Conservation (phyloP, 2,888 invertebrate genomes). For the Cheiracanthium punctorium region DNA sequence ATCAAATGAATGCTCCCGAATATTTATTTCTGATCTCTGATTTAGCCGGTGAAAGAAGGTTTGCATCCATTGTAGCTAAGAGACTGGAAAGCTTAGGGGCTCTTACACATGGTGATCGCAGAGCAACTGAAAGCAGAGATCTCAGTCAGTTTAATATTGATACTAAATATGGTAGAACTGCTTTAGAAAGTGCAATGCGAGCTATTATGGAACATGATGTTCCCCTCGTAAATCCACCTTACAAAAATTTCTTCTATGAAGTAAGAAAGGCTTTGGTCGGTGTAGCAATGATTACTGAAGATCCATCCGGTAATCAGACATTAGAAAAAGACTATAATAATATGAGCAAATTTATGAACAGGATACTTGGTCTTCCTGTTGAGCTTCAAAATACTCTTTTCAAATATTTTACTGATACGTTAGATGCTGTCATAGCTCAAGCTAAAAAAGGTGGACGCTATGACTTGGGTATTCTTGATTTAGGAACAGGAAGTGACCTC, state of each 20-base stretch:
- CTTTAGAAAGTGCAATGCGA: constrained; percentile 96
- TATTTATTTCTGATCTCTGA: constrained; percentile 99
- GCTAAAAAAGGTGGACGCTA: constrained; percentile 96
- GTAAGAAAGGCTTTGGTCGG: constrained; percentile 95
- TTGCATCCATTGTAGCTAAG: constrained; percentile 97
- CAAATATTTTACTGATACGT: constrained; percentile 97
- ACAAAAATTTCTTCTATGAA: constrained; percentile 93
- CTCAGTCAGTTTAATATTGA: constrained; percentile 99
- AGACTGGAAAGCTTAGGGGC: constrained; percentile 96
- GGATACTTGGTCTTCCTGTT: constrained; percentile 97
- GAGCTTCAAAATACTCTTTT: constrained; percentile 97
- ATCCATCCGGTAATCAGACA: constrained; percentile 84
- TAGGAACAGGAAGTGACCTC: constrained; percentile 94
- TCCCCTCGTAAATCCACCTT: constrained; percentile 90
- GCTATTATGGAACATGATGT: constrained; percentile 92
- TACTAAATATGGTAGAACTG: constrained; percentile 96
- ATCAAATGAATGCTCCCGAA: constrained; percentile 98
- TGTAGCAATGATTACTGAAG: constrained; percentile 93
- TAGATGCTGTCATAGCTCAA: constrained; percentile 92
- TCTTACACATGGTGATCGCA: constrained; percentile 97
- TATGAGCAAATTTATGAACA: constrained; percentile 98
- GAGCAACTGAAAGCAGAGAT: constrained; percentile 97
- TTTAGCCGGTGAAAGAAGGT: constrained; percentile 96
- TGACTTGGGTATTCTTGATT: constrained; percentile 92
- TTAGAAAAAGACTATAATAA: constrained; percentile 94